phyloP scores from a whole-genome alignment of 2,797 vertebrate species.

The Pipistrellus kuhlii region DNA sequence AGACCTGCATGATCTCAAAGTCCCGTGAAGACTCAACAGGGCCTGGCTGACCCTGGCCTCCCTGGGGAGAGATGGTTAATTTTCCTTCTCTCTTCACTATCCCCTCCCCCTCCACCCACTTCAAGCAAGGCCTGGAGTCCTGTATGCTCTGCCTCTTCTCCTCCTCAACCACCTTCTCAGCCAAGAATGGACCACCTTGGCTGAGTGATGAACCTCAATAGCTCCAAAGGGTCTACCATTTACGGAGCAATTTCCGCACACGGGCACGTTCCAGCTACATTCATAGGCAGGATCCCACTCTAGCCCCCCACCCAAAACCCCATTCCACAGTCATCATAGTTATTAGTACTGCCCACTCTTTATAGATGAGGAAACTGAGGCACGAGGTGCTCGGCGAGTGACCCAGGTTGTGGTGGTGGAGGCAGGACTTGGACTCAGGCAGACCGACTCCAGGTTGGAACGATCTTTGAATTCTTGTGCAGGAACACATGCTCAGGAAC shows the following conservation, averaged over 20 bases:
- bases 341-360: background rate
- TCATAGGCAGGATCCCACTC: background rate
- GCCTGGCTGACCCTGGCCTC: background rate
- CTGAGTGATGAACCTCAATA: background rate
- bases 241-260: rapidly evolving
- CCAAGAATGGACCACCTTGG: background rate
- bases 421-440: background rate
- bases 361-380: background rate
- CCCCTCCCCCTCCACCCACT: rapidly evolving
- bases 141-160: background rate
- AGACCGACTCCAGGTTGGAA: background rate
- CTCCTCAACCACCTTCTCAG: background rate
- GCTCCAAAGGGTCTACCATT: background rate
- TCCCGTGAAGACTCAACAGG: background rate
- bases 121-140: background rate
- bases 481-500: background rate
- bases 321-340: background rate
- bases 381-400: background rate
- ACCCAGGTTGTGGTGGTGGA: background rate
- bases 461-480: background rate
- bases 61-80: background rate
- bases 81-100: background rate
- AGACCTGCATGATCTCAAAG: background rate
- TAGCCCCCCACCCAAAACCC: background rate
- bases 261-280: background rate